Conservation (phyloP, 2,888 invertebrate species). For the Scaptomyza cyrtandrae region DNA sequence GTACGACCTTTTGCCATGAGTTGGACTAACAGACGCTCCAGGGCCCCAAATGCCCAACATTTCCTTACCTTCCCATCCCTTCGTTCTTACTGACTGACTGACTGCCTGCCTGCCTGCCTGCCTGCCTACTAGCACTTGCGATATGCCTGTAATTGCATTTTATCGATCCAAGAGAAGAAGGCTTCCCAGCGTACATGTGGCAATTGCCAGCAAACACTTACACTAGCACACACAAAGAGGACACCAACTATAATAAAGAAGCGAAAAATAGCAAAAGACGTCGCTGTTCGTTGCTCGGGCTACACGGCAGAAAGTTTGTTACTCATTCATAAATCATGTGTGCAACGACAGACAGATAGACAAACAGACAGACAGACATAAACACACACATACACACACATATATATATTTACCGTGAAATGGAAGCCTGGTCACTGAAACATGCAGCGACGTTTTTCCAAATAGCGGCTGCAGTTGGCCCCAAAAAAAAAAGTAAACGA, state of each 20-base stretch:
- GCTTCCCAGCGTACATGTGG: conserved; percentile 62
- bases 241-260: conserved; percentile 71
- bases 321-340: conserved; percentile 82
- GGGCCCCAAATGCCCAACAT: conserved; percentile 15
- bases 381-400: conserved; percentile 25
- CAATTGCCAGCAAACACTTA: conserved; percentile 68
- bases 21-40: conserved; percentile 51
- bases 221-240: conserved; percentile 33
- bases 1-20: conserved; percentile 76
- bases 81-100: conserved; percentile 6
- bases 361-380: conserved; percentile 32
- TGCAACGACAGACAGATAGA: conserved; percentile 64
- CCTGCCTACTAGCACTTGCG: conserved; percentile 75
- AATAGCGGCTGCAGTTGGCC: conserved; percentile 59
- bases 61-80: conserved; percentile 1
- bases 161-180: conserved; percentile 76
- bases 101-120: conserved; percentile 31
- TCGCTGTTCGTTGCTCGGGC: conserved; percentile 67
- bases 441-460: conserved; percentile 70
- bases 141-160: conserved; percentile 81
- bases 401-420: conserved; percentile 24
- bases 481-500: conserved; percentile 58
- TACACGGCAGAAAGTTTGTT: conserved; percentile 79
- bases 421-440: conserved; percentile 73
- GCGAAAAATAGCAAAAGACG: conserved; percentile 66